Conservation (phyloP, 92 coral and sea anemone species). For the Isaurus tuberculatus region DNA sequence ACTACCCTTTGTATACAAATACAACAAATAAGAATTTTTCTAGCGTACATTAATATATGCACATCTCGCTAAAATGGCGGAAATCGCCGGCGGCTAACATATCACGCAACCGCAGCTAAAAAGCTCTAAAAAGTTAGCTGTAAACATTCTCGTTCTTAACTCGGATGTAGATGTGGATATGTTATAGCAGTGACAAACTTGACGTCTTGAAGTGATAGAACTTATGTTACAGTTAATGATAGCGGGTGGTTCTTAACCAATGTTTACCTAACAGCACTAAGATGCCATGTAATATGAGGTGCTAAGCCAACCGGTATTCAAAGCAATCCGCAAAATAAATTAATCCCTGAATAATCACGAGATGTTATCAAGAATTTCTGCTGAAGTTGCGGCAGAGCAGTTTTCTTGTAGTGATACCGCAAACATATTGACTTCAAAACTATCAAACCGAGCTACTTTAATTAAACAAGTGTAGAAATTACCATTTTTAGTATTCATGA, state of each 20-base stretch:
- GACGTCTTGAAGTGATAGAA: background rate
- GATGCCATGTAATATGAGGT: slow-evolving; percentile 35
- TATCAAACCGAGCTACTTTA: slow-evolving; percentile 26
- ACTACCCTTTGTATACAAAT: slow-evolving; percentile 81
- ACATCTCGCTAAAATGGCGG: slow-evolving; percentile 54
- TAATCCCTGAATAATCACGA: slow-evolving; percentile 45
- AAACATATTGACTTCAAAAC: slow-evolving; percentile 27
- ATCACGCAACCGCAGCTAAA: slow-evolving; percentile 43
- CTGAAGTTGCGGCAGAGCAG: slow-evolving; percentile 16
- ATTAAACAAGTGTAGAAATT: slow-evolving; percentile 39
- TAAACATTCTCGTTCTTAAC: background rate
- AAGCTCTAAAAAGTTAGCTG: slow-evolving; percentile 9
- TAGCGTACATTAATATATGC: slow-evolving; percentile 83
- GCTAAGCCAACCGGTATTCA: slow-evolving; percentile 38
- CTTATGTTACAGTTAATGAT: slow-evolving; percentile 31
- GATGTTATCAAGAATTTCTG: slow-evolving; percentile 33
- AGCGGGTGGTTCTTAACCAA: slow-evolving; percentile 34
- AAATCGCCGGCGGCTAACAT: slow-evolving; percentile 35
- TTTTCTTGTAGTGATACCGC: slow-evolving; percentile 7
- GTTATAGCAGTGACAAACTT: background rate
- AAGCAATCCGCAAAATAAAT: slow-evolving; percentile 44
- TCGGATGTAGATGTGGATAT: background rate
- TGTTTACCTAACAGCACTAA: slow-evolving; percentile 43
- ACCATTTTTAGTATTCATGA: slow-evolving; percentile 24
- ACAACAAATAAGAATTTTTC: slow-evolving; percentile 45